Conservation (phyloP, 2,113 vertebrate genomes). For the Scopus umbretta region DNA sequence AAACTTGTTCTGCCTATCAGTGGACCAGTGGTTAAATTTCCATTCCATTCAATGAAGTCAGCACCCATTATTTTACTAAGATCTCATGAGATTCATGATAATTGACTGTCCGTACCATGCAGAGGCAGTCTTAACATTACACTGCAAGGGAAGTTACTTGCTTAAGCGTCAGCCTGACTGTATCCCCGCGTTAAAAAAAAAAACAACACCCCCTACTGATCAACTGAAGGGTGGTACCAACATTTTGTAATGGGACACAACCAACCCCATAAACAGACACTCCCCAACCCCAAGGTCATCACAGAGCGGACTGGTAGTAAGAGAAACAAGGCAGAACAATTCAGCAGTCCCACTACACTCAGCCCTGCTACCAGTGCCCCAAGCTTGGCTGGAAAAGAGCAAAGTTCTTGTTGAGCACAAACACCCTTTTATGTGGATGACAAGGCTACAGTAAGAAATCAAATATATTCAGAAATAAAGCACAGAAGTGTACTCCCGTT, state of each 20-base stretch:
- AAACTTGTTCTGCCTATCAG: neutral
- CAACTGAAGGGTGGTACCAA: neutral
- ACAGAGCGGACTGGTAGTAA: neutral
- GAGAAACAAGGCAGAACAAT: neutral
- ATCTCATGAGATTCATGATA: neutral
- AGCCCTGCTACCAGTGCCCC: neutral
- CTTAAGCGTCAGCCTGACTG: neutral
- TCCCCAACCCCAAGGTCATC: neutral
- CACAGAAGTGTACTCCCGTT: neutral
- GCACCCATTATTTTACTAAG: neutral
- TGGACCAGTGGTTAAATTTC: neutral
- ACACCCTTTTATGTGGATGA: neutral
- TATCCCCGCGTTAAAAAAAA: neutral
- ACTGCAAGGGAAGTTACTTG: neutral
- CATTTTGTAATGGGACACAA: neutral
- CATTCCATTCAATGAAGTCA: neutral
- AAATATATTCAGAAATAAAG: neutral
- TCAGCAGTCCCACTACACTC: neutral
- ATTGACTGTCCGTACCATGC: neutral
- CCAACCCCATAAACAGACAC: neutral
- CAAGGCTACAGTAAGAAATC: neutral
- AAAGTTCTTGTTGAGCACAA: neutral
- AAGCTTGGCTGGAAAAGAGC: neutral
- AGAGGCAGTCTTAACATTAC: neutral
- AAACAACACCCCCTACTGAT: neutral